These are phyloP conservation scores for Centruroides sculpturatus DNA, from an alignment of 1,140 invertebrate species.

Conservation along the genomic window DNA sequence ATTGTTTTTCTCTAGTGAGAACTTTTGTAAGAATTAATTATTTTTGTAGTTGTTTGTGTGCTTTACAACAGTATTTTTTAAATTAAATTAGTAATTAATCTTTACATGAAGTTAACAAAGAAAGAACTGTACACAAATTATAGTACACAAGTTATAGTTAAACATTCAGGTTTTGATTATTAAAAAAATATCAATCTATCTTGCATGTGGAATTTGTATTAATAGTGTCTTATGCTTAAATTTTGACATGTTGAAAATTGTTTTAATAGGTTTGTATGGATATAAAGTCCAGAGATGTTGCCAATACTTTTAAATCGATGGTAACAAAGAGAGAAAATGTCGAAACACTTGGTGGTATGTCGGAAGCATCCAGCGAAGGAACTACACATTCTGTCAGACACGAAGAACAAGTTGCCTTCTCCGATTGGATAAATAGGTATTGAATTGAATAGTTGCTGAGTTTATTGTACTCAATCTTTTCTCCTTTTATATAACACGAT, in stretches of 20 bases:
- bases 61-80: too few relatives aligned
- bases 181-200: too few relatives aligned
- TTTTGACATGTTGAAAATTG: background rate
- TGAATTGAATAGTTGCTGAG: background rate
- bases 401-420: constrained; percentile 97
- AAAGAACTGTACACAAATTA: too few relatives aligned
- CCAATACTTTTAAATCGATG: constrained; percentile 77
- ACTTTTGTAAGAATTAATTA: too few relatives aligned
- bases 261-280: constrained; percentile 58
- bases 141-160: too few relatives aligned
- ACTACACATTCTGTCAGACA: constrained; percentile 84
- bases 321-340: constrained; percentile 87
- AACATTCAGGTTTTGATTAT: too few relatives aligned
- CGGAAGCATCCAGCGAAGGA: constrained; percentile 81
- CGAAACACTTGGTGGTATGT: constrained; percentile 83
- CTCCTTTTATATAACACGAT: background rate
- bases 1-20: too few relatives aligned
- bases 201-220: too few relatives aligned
- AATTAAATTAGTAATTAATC: too few relatives aligned
- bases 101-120: too few relatives aligned
- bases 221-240: too few relatives aligned
- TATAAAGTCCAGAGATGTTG: constrained; percentile 76
- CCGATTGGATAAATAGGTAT: constrained; percentile 90
- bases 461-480: background rate
- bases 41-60: too few relatives aligned